Base-by-base conservation (phyloP, 1,140 invertebrate species). In the Saccostrea glomerata region DNA sequence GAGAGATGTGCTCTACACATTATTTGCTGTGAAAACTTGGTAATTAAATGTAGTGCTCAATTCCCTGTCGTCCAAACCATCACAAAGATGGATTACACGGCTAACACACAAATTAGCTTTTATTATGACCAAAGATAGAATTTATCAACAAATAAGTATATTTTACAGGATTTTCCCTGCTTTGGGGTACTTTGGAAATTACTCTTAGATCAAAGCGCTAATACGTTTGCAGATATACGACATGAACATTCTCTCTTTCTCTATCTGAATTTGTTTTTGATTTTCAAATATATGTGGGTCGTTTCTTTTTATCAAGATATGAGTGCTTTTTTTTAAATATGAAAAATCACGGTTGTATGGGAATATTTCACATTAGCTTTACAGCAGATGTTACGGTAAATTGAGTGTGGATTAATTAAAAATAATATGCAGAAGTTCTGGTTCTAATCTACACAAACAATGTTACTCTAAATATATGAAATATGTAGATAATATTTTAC, bases 41-140 rank as follows among this genome's bases (percentile, higher is more conserved):
- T 77, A 77, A 77, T 77, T 77, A 77, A 77, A 77, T 77, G 70
- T 77, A 77, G 70, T 77, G 70, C 70, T 77, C 70, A 77, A 77
- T 77, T 77, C 70, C 70, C 70, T 5, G 23, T 77, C 30, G 25
- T 25, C 30, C 70, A 30, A 77, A 77, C 70, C 25, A 77, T 36
- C 12, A 77, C 70, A 30, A 77, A 77, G 70, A 77, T 77, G 25
- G 70, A 77, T 77, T 30, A 30, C 25, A 77, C 25, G 70, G 70
- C 70, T 30, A 77, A 77, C 70, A 36, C 23, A 36, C 70, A 77
- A 77, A 77, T 77, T 77, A 77, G 70, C 70, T 77, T 36, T 77
- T 30, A 30, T 30, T 30, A 77, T 13, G 70, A 36, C 30, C 70
- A 30, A 36, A 77, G 70, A 77, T 77, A 77, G 30, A 25, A 36